These are phyloP conservation scores for Galaxias olidus DNA, from an alignment of 2,797 vertebrate species.

Conservation along the genomic window DNA sequence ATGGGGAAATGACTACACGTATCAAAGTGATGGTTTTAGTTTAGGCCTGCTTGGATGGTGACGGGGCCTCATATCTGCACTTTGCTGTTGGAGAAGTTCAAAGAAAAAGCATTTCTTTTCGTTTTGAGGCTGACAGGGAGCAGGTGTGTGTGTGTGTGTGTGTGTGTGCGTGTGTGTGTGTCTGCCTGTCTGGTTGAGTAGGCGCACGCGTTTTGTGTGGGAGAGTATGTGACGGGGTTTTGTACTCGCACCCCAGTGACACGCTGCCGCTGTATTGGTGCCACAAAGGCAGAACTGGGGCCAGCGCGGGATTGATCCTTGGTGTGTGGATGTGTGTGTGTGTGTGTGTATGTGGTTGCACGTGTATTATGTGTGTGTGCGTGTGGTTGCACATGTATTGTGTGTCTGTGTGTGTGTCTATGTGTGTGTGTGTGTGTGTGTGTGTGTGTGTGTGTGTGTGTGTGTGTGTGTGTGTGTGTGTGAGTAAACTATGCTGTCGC, in stretches of 20 bases:
- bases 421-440: constrained; percentile 11
- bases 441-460: constrained; percentile 29
- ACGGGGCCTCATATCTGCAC: constrained; percentile 27
- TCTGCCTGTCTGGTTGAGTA: not conserved
- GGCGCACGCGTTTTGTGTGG: no score
- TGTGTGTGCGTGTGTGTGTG: not conserved
- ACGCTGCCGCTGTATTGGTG: constrained; percentile 35
- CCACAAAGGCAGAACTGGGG: constrained; percentile 22
- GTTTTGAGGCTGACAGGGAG: constrained; percentile 27
- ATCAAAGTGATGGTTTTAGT: constrained; percentile 48
- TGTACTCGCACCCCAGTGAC: constrained; percentile 27
- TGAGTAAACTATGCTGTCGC: constrained; percentile 44
- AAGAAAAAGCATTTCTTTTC: constrained; percentile 10
- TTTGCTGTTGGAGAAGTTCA: constrained; percentile 21
- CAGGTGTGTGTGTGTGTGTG: constrained; percentile 31
- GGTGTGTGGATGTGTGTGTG: not conserved
- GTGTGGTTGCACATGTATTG: not conserved
- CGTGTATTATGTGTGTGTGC: constrained; percentile 24
- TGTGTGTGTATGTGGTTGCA: constrained; percentile 28
- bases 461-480: constrained; percentile 41
- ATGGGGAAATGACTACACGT: constrained; percentile 45
- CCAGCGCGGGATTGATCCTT: constrained; percentile 7
- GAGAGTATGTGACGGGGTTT: constrained; percentile 19
- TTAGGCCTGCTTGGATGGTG: constrained; percentile 28
- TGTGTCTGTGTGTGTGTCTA: constrained; percentile 37